Conservation (phyloP, 2,113 vertebrate genomes). For the Cettia cetti region DNA sequence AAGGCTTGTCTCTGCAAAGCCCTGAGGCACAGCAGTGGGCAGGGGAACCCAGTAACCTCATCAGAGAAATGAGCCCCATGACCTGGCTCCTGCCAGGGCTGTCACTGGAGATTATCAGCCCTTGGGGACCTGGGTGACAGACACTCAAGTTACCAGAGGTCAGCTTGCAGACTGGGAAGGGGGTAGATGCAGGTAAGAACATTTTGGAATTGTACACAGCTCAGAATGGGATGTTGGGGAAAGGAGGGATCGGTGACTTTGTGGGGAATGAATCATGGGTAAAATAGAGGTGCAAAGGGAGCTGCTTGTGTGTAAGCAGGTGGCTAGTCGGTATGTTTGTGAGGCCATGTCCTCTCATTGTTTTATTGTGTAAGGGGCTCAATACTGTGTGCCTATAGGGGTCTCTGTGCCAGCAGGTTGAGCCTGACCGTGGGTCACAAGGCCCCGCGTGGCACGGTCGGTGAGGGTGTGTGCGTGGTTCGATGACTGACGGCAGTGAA, state of each 20-base stretch:
- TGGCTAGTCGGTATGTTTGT: not conserved
- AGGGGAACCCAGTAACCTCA: accelerated
- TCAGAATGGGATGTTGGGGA: not conserved
- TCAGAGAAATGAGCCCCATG: not conserved
- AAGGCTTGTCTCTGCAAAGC: not conserved
- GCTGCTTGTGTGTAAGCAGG: not conserved
- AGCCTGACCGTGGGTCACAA: not conserved
- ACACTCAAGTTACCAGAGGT: not conserved
- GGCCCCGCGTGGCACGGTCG: accelerated
- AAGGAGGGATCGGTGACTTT: not conserved
- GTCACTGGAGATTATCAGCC: not conserved
- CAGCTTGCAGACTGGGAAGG: not conserved
- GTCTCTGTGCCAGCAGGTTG: not conserved
- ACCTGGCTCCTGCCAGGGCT: not conserved
- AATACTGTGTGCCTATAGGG: accelerated
- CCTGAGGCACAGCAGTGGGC: not conserved
- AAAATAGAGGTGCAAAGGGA: not conserved
- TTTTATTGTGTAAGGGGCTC: not conserved
- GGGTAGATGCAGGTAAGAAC: not conserved
- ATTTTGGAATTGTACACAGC: not conserved
- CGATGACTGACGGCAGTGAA: accelerated
- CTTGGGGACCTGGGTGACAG: not conserved
- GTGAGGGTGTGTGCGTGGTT: accelerated
- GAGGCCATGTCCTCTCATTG: not conserved
- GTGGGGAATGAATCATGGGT: not conserved